Percentiles rank a stretch among this genome's conserved stretches.
Evolutionary conservation across 2,797 vertebrate species (phyloP).

Genomic region (Microcaecilia unicolor): DNA sequence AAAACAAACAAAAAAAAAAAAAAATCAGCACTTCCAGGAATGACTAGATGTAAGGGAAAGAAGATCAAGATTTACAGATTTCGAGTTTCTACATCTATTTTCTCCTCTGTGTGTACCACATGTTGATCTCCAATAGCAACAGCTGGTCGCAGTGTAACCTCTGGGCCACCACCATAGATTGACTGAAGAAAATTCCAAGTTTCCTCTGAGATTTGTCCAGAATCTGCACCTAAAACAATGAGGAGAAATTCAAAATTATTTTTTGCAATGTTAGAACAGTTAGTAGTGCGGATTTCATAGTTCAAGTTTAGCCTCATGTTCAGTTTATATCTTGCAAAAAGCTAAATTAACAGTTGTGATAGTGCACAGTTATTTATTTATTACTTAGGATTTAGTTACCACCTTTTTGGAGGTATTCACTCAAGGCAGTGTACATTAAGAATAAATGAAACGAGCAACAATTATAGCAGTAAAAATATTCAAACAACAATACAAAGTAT

Average conservation of each 20-base stretch:
- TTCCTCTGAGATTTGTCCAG: slow-evolving; percentile 96
- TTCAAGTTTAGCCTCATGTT: no score
- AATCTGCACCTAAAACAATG: slow-evolving; percentile 78
- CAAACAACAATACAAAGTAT: no score
- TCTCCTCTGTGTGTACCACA: slow-evolving; percentile 78
- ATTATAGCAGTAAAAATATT: no score
- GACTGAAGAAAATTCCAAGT: slow-evolving; percentile 95
- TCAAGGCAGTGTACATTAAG: no score
- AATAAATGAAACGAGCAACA: no score
- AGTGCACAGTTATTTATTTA: no score
- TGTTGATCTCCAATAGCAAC: slow-evolving; percentile 72
- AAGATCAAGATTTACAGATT: slow-evolving; percentile 63
- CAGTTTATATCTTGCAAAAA: no score
- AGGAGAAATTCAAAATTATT: not conserved
- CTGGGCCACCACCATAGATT: slow-evolving; percentile 87
- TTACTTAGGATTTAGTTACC: no score
- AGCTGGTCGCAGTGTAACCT: slow-evolving; percentile 81
- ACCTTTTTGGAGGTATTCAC: no score
- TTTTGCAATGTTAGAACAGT: no score
- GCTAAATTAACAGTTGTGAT: no score
- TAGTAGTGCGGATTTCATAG: no score
- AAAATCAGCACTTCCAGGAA: slow-evolving; percentile 53
- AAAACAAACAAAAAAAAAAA: slow-evolving; percentile 22
- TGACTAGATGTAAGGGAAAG: slow-evolving; percentile 64
- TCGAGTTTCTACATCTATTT: slow-evolving; percentile 92